phyloP scores from a whole-genome alignment of 2,888 invertebrate species.

The Phaedon cochleariae region DNA sequence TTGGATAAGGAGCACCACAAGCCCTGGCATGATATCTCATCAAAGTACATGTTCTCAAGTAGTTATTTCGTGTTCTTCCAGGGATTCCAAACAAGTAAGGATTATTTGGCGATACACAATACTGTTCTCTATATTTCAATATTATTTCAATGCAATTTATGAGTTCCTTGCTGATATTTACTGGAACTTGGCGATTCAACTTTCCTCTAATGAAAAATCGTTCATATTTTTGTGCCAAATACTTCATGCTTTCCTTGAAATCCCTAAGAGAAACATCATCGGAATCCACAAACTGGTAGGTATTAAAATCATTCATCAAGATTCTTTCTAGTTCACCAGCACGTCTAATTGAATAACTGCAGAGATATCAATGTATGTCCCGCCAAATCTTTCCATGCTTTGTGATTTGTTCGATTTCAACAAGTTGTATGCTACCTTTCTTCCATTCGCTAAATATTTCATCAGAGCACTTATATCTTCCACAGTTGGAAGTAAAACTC shows the following conservation, averaged over 20 bases:
- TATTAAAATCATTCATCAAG: constrained; percentile 24
- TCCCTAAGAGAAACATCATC: constrained; percentile 9
- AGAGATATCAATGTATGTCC: constrained; percentile 25
- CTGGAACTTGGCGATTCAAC: constrained; percentile 17
- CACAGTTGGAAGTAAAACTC: constrained; percentile 23
- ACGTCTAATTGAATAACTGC: constrained; percentile 33
- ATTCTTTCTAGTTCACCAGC: constrained; percentile 32
- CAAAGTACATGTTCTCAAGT: constrained; percentile 20
- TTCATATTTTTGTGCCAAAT: constrained; percentile 13
- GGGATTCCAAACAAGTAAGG: constrained; percentile 25
- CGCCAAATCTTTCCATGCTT: constrained; percentile 24
- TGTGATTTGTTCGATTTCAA: constrained; percentile 5
- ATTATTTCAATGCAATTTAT: constrained; percentile 10
- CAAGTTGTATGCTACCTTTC: too few species aligned
- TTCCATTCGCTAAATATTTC: too few species aligned
- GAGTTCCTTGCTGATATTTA: constrained; percentile 13
- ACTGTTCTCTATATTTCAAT: constrained; percentile 4
- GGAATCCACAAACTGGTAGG: constrained; percentile 17
- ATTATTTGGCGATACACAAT: constrained; percentile 12
- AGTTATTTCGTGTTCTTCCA: not conserved
- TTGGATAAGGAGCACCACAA: constrained; percentile 18
- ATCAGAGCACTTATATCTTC: constrained; percentile 27
- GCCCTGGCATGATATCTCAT: constrained; percentile 18
- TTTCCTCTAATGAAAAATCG: constrained; percentile 14
- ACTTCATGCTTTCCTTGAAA: constrained; percentile 8